Conservation (phyloP, 1,140 invertebrate genomes). For the Saccostrea echinata region DNA sequence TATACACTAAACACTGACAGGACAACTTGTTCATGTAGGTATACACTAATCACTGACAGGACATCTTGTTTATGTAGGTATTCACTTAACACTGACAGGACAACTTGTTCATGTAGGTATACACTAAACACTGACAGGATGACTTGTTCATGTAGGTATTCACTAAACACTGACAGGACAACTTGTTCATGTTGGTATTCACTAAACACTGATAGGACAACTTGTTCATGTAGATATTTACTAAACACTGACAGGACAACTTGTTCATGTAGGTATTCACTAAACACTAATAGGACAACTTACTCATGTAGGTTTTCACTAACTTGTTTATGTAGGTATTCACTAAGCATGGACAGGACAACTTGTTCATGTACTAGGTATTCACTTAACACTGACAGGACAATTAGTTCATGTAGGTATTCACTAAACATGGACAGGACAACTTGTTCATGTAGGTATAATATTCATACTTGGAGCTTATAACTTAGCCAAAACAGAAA, state of each 20-base stretch:
- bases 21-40: neutral
- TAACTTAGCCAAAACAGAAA: neutral
- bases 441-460: neutral
- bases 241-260: too few relatives aligned
- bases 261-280: neutral
- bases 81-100: too few relatives aligned
- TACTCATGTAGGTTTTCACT: neutral
- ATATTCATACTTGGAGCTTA: neutral
- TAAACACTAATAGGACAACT: too few relatives aligned
- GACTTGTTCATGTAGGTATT: neutral
- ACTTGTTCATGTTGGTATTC: too few relatives aligned
- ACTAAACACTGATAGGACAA: too few relatives aligned
- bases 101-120: neutral
- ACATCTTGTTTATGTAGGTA: neutral
- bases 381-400: neutral
- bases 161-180: neutral
- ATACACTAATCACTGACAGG: neutral
- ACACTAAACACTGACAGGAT: neutral
- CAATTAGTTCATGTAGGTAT: neutral
- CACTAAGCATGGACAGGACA: neutral
- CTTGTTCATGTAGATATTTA: too few relatives aligned
- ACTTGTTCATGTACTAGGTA: neutral
- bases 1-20: too few relatives aligned
- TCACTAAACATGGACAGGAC: neutral
- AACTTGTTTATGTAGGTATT: neutral